Conservation (phyloP, 2,888 invertebrate genomes). For the Diplolepis rosae region DNA sequence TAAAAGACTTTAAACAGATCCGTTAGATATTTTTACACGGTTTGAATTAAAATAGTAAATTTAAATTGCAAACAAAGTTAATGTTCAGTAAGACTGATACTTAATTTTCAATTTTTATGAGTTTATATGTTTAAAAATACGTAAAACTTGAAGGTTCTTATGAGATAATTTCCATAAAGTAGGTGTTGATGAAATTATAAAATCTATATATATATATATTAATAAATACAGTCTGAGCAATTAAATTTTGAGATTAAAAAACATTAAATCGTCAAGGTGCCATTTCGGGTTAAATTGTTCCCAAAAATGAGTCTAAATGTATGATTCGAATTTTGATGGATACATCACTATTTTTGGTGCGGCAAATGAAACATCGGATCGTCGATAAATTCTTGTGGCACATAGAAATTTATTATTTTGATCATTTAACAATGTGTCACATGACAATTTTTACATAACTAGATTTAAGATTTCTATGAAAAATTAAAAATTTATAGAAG, state of each 20-base stretch:
- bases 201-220: no score
- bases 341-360: conserved; percentile 43
- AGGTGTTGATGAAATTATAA: conserved; percentile 38
- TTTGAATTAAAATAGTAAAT: no score
- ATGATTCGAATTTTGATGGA: conserved; percentile 50
- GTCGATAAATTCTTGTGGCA: neutral
- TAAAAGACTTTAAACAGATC: no score
- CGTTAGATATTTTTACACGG: no score
- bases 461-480: neutral
- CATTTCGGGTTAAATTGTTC: conserved; percentile 39
- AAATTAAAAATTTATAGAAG: no score
- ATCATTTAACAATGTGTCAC: conserved; percentile 1
- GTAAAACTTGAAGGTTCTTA: neutral
- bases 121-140: no score
- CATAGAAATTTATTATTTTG: neutral
- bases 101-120: no score
- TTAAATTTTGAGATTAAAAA: conserved; percentile 48
- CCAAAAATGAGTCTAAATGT: conserved; percentile 47
- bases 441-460: neutral
- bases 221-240: conserved; percentile 37
- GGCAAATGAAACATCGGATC: conserved; percentile 3
- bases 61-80: no score
- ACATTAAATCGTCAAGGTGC: conserved; percentile 44
- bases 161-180: neutral
- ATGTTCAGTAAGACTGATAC: no score